A percentile compares a stretch with the other conserved stretches of the same genome.
Conservation (phyloP, 2,113 vertebrate genomes). For the Osmerus mordax region DNA sequence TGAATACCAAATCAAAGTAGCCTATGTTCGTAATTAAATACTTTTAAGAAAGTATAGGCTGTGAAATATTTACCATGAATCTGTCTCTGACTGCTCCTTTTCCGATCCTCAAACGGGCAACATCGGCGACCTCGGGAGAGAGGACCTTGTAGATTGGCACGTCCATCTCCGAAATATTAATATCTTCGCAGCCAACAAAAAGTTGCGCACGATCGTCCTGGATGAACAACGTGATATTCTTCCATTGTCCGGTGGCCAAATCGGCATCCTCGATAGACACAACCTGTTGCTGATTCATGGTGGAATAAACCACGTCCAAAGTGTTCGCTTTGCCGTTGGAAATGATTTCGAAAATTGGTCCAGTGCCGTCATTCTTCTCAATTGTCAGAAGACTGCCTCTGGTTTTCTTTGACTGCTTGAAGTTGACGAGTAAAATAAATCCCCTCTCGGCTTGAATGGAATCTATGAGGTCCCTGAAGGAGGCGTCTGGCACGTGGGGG, state of each 20-base stretch:
- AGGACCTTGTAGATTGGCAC: constrained; percentile 87
- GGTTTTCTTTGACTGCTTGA: constrained; percentile 87
- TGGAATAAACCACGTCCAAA: constrained; percentile 85
- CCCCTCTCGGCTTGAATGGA: constrained; percentile 88
- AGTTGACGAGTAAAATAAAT: constrained; percentile 87
- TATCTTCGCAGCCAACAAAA: constrained; percentile 90
- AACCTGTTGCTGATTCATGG: constrained; percentile 77
- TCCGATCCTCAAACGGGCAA: constrained; percentile 81
- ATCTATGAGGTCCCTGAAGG: constrained; percentile 91
- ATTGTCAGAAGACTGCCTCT: constrained; percentile 84
- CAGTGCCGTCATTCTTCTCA: constrained; percentile 83
- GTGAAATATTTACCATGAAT: constrained; percentile 81
- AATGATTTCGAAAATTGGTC: constrained; percentile 87
- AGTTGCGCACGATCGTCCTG: constrained; percentile 92
- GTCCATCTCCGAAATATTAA: constrained; percentile 86
- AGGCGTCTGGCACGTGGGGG: constrained; percentile 81
- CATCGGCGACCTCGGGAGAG: constrained; percentile 78
- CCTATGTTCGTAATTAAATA: neutral
- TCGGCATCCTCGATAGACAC: constrained; percentile 87
- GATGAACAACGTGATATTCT: constrained; percentile 93
- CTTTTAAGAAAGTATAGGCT: constrained; percentile 1
- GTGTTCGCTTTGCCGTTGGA: constrained; percentile 90
- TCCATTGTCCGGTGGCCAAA: constrained; percentile 89
- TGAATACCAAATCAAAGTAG: too few relatives aligned
- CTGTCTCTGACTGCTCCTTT: constrained; percentile 86